A percentile compares a stretch with the other conserved stretches of the same genome.
Evolutionary conservation across 2,797 vertebrate species (phyloP).

Genomic region (Anguilla megastoma): DNA sequence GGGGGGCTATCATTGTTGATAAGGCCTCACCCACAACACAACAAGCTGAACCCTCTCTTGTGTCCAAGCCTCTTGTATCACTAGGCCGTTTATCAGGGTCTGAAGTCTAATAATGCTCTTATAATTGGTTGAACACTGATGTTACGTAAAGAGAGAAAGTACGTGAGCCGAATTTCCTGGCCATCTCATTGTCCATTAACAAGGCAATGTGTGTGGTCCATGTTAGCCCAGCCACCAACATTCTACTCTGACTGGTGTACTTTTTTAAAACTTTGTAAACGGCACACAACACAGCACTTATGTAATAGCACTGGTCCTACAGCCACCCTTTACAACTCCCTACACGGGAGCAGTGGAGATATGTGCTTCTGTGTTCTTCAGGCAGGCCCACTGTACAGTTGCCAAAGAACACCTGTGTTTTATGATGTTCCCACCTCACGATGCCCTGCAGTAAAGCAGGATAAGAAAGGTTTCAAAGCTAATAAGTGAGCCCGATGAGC

Average conservation of each 20-base stretch:
- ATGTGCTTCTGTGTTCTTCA: background rate
- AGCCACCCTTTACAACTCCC: background rate
- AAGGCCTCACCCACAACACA: conserved; percentile 8
- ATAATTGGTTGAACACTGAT: conserved; percentile 7
- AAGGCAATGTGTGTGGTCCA: background rate
- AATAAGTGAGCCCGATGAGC: background rate
- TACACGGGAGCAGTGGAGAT: background rate
- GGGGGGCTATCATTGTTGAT: conserved; percentile 8
- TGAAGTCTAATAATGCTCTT: conserved; percentile 31
- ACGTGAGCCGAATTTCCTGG: background rate
- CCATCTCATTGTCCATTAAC: background rate
- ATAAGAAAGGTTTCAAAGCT: background rate
- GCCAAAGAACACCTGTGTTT: background rate
- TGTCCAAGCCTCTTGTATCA: background rate
- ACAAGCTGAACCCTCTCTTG: background rate
- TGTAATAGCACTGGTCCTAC: background rate
- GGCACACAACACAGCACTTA: background rate
- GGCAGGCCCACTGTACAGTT: background rate
- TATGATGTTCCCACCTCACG: background rate
- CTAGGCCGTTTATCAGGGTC: conserved; percentile 20
- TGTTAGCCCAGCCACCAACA: background rate
- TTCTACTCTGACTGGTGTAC: background rate
- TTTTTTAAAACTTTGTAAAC: background rate
- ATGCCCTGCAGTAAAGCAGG: background rate
- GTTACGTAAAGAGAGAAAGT: conserved; percentile 2